These are phyloP conservation scores for Centropristis striata DNA, from an alignment of 2,113 vertebrate genomes.

Conservation along the genomic window DNA sequence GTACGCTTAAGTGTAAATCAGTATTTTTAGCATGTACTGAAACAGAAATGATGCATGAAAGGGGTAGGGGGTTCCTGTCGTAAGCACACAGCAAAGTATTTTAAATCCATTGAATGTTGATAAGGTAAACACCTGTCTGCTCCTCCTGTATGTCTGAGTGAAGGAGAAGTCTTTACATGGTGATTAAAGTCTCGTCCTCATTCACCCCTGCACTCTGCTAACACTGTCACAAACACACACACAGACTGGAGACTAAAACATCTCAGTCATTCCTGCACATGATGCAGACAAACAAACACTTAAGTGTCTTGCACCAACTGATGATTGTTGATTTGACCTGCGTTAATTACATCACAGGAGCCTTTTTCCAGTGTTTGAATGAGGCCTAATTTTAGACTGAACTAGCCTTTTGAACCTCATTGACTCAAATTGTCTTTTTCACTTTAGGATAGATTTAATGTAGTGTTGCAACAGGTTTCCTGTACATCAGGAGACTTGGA, in stretches of 20 bases:
- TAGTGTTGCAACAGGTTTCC: background rate
- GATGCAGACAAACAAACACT: background rate
- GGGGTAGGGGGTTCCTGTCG: background rate
- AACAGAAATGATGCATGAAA: background rate
- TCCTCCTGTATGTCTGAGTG: background rate
- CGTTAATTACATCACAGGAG: background rate
- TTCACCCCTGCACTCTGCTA: background rate
- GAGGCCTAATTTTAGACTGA: background rate
- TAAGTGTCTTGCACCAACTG: background rate
- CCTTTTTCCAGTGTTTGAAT: background rate
- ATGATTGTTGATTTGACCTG: background rate
- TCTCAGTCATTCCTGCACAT: background rate
- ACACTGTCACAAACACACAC: constrained; percentile 20
- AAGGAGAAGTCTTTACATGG: constrained; percentile 7
- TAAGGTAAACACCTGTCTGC: constrained; percentile 3
- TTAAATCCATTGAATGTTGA: constrained; percentile 18
- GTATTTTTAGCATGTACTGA: background rate
- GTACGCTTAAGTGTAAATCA: background rate
- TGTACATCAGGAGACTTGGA: too few relatives aligned
- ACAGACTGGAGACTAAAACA: constrained; percentile 7
- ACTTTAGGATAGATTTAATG: background rate
- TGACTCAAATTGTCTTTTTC: background rate
- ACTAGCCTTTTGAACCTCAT: background rate
- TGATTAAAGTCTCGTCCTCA: constrained; percentile 37
- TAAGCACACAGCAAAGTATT: background rate